Percentiles rank a stretch among this genome's conserved stretches.
Conservation (phyloP, 2,797 vertebrate genomes). For the Phrynocephalus forsythii region DNA sequence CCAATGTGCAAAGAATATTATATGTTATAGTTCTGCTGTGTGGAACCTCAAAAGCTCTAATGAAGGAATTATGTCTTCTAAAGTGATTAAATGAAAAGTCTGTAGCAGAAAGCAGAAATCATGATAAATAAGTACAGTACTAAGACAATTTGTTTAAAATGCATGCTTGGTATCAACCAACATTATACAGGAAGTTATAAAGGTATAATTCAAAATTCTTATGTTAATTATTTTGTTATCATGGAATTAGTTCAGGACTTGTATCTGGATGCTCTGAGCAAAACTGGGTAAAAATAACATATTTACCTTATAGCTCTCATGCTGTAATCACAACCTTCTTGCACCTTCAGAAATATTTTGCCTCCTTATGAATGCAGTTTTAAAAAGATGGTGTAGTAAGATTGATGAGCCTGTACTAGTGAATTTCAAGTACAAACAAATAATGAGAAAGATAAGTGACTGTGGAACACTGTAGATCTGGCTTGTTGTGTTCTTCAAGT, state of each 20-base stretch:
- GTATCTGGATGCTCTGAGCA: not conserved
- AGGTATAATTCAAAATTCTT: not conserved
- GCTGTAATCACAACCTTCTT: not conserved
- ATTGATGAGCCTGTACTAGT: not conserved
- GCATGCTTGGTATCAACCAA: not conserved
- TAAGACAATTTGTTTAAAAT: not conserved
- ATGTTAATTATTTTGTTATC: not conserved
- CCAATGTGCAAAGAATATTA: not conserved
- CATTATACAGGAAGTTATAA: not conserved
- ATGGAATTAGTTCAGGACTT: not conserved
- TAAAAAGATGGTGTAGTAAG: not conserved
- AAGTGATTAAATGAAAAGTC: not conserved
- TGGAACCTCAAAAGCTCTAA: not conserved
- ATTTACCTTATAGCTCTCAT: not conserved
- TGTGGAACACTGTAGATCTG: not conserved
- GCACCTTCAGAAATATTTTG: not conserved
- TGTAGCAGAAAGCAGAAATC: not conserved
- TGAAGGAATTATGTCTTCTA: not conserved
- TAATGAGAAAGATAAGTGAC: not conserved
- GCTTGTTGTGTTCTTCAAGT: not conserved
- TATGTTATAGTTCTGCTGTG: not conserved
- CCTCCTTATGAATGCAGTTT: not conserved
- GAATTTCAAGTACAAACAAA: not conserved
- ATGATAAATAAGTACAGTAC: not conserved
- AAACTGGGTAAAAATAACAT: not conserved